Evolutionary conservation across 1,140 invertebrate species (phyloP).

Genomic region (Drosophila quadrilineata): DNA sequence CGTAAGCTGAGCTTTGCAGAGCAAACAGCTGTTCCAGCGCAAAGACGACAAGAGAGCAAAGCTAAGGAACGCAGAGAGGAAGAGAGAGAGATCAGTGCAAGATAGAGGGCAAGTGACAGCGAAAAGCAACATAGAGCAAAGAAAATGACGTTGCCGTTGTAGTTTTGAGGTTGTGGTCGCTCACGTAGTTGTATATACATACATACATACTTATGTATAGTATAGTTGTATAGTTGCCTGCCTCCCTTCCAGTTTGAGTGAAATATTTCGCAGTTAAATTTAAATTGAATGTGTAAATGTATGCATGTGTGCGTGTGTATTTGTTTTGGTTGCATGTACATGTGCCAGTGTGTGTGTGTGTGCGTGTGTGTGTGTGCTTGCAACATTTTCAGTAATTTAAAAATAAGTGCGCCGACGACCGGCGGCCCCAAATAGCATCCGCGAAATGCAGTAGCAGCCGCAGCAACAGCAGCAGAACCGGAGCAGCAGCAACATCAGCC

Average conservation of each 20-base stretch:
- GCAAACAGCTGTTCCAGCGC: conserved; percentile 25
- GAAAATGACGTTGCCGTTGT: not conserved
- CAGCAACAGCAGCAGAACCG: conserved; percentile 11
- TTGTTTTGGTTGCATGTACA: conserved; percentile 17
- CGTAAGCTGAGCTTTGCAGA: conserved; percentile 23
- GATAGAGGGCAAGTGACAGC: not conserved
- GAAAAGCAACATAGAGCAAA: not conserved
- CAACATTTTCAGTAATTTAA: conserved; percentile 80
- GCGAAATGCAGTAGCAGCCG: conserved; percentile 62
- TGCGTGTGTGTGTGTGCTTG: conserved; percentile 57
- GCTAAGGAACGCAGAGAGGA: no score
- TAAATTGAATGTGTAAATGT: conserved; percentile 58
- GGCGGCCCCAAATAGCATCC: conserved; percentile 78
- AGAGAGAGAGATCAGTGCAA: not conserved
- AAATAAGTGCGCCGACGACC: conserved; percentile 71
- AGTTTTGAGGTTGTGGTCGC: not conserved
- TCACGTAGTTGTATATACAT: not conserved
- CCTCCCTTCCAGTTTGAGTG: conserved; percentile 60
- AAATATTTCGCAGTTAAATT: conserved; percentile 80
- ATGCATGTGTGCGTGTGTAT: conserved; percentile 4
- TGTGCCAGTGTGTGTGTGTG: conserved; percentile 25
- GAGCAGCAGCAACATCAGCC: not conserved
- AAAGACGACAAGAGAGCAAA: not conserved
- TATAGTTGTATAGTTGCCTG: conserved; percentile 22
- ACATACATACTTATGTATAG: no score